Base-by-base conservation (phyloP, 2,113 vertebrate species). In the Guaruba guarouba region DNA sequence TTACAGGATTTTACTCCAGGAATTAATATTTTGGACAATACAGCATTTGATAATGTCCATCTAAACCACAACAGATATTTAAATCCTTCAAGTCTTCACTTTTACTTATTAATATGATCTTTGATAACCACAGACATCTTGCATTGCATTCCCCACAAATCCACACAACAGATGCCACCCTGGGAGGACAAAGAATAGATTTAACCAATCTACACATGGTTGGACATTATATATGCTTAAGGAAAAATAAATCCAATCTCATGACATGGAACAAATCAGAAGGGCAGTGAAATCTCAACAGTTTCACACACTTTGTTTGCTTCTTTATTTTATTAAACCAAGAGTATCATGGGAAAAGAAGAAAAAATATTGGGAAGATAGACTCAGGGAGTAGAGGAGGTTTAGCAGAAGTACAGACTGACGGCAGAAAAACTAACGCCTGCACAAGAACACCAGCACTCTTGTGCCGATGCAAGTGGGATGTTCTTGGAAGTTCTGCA, bases 1-100 rank as follows among this genome's bases (percentile, higher is more conserved):
- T 74, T 39, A 86, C 67, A 96, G 93, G 86, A 90, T 94, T 96
- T 96, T 86, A 96, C 90, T 92, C 96, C 86, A 87, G 80, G 77
- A 92, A 89, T 76, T 41, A 84, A 16, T 57, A 71, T 57, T 80
- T 82, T 82, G 83, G 88, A 82, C n/a, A 83, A 68, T 48, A 92
- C 7, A 6, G n/a, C 54, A 93, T 54, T 73, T 74, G 76, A 67
- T 44, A 59, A 35, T 59, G 57, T 24, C 57, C 57, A 35, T 59
- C 57, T 35, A 59, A 59, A 59, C 57, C 57, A 59, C 57, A 23
- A 24, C 57, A 59, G 57, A 59, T 59, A 93, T 55, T 86, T 80
- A 59, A 85, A 85, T 74, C 84, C 80, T 82, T 92, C 71, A 92
- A 78, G 61, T 70, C 76, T 95, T 91, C 77, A 66, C 66, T 94